phyloP scores from a whole-genome alignment of 2,888 invertebrate genomes.

The Leptothorax acervorum region DNA sequence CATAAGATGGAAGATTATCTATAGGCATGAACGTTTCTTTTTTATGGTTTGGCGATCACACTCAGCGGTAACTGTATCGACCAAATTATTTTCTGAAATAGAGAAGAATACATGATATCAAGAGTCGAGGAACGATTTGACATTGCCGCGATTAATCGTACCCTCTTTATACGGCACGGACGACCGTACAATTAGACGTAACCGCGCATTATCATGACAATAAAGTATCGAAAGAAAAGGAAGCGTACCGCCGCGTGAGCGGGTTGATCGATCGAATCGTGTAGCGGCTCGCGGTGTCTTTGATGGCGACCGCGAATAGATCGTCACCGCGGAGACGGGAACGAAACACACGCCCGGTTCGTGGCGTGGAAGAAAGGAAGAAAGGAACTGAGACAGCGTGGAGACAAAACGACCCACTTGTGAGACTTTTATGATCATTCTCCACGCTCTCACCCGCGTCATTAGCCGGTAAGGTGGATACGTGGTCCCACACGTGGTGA shows the following conservation, averaged over 20 bases:
- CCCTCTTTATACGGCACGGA: constrained; percentile 4
- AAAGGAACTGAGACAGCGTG: constrained; percentile 75
- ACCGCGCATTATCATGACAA: constrained; percentile 71
- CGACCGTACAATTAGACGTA: constrained; percentile 61
- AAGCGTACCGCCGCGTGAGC: constrained; percentile 49
- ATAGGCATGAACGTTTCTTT: neutral
- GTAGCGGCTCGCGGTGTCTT: constrained; percentile 58
- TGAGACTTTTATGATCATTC: constrained; percentile 81
- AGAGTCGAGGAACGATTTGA: constrained; percentile 21
- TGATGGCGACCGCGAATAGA: constrained; percentile 68
- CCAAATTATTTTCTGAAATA: constrained; percentile 16
- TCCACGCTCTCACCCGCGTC: constrained; percentile 81
- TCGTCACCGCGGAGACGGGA: constrained; percentile 58
- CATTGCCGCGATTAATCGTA: constrained; percentile 46
- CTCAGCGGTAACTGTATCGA: constrained; percentile 7
- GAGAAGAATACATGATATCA: constrained; percentile 9
- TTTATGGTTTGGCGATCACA: neutral
- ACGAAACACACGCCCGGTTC: constrained; percentile 37
- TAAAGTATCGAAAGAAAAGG: constrained; percentile 50
- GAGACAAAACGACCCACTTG: constrained; percentile 82
- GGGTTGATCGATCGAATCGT: constrained; percentile 64
- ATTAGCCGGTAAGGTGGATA: constrained; percentile 74
- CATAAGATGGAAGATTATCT: neutral
- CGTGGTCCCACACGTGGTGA: constrained; percentile 62
- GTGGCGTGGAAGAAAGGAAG: constrained; percentile 38